phyloP scores from a whole-genome alignment of 2,113 vertebrate genomes.

The Channa argus region DNA sequence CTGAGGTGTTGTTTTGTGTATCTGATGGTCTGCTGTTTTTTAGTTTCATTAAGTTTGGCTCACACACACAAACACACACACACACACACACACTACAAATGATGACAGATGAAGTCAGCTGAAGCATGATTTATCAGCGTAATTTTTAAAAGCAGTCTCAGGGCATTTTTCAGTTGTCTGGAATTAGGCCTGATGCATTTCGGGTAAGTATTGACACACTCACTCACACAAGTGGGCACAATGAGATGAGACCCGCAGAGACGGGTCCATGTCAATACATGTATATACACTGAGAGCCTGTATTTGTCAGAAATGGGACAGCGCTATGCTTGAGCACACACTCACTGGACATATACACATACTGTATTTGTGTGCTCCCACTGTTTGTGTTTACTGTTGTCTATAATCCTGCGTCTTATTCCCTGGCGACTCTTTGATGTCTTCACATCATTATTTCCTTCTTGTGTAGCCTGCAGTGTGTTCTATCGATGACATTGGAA shows the following conservation, averaged over 20 bases:
- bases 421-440: constrained; percentile 24
- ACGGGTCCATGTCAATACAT: constrained; percentile 12
- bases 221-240: background rate
- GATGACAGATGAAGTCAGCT: constrained; percentile 70
- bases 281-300: constrained; percentile 26
- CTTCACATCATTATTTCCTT: constrained; percentile 15
- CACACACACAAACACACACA: constrained; percentile 24
- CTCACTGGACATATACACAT: constrained; percentile 11
- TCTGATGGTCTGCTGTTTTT: constrained; percentile 69
- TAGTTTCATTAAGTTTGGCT: constrained; percentile 69
- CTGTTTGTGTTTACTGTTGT: constrained; percentile 41
- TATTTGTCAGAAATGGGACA: background rate
- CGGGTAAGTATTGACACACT: constrained; percentile 10
- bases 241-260: background rate
- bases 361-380: background rate
- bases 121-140: constrained; percentile 49
- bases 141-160: constrained; percentile 35
- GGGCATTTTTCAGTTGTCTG: constrained; percentile 34
- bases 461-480: background rate
- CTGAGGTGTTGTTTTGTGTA: constrained; percentile 68
- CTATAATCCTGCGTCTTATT: constrained; percentile 26
- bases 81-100: constrained; percentile 10
- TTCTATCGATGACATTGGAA: constrained; percentile 2
- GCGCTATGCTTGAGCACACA: background rate
- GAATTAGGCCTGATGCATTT: constrained; percentile 32